Evolutionary conservation across 35 echinoderm and acorn worm species (phyloP), one percentile per base, ranked within the genome.

Genomic region (Chiridota heheva): DNA sequence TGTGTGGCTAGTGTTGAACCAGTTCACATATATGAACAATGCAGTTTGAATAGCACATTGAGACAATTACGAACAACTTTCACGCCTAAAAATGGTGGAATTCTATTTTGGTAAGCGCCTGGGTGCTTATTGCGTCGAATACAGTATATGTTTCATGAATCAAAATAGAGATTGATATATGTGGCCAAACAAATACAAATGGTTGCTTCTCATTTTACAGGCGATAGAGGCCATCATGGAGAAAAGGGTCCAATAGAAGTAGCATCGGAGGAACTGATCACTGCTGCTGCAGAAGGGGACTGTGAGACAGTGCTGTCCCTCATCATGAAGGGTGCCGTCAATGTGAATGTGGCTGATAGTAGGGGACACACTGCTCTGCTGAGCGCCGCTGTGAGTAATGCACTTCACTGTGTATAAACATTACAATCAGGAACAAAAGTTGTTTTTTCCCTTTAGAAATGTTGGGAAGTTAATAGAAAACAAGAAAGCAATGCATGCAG

Each of bases 311-410:
- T 91, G 7, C 72, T 72, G 27, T 44, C 47, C 7, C 72, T 91
- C 1, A 32, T 97, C 3, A 60, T 56, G 31, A 70, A 84, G 22
- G 79, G 79, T 0, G 78, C 81, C 4, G 89, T 81, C 36, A 77
- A 91, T 76, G 95, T 91, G 4, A 98, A 98, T 77, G 95, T 98
- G 1, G 81, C 84, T 13, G 95, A 98, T 57, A 92, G 81, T 51
- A 36, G 88, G 20, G 95, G 95, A 16, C 78, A 91, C 36, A 79
- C 64, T 16, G 72, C 84, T 38, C 73, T 92, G 5, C 73, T 98
- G 4, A 81, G 89, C 10, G 89, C 89, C 38, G 80, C 95, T 20
- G 95, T 98, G 92, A 91, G 81, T 86, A 12, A 67, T 10, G 2
- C 31, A 44, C 38, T 31, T 13, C 29, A 65, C 30, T 65, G 62